Evolutionary conservation across 2,888 invertebrate species (phyloP).

Genomic region (Tenthredo livida): DNA sequence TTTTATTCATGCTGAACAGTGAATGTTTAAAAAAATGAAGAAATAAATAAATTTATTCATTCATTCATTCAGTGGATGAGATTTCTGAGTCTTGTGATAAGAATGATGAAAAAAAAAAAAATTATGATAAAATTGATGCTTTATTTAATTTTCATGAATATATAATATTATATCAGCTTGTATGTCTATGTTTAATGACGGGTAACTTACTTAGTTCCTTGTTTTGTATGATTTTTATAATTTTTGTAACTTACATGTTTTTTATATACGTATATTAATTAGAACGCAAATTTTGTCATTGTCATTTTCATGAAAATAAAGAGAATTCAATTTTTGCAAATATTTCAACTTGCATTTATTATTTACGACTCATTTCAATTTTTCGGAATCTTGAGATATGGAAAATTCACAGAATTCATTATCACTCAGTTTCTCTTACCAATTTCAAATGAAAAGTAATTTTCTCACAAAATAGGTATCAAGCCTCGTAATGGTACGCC

Average conservation of each 20-base stretch:
- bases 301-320: constrained; percentile 63
- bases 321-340: constrained; percentile 61
- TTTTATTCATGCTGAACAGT: not conserved
- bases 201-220: constrained; percentile 3
- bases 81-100: not conserved
- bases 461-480: not conserved
- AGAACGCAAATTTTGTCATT: constrained; percentile 59
- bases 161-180: not conserved
- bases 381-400: not conserved
- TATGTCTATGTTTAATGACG: not conserved
- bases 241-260: constrained; percentile 52
- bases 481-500: not conserved
- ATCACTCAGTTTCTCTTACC: not conserved
- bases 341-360: constrained; percentile 62
- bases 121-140: constrained; percentile 5
- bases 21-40: not conserved
- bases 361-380: constrained; percentile 56
- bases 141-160: not conserved
- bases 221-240: constrained; percentile 26
- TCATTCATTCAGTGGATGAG: not conserved
- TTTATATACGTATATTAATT: constrained; percentile 59
- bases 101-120: not conserved
- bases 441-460: not conserved
- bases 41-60: no score
- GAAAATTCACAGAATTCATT: not conserved